phyloP scores from a whole-genome alignment of 2,797 vertebrate genomes.

The Manis pentadactyla region DNA sequence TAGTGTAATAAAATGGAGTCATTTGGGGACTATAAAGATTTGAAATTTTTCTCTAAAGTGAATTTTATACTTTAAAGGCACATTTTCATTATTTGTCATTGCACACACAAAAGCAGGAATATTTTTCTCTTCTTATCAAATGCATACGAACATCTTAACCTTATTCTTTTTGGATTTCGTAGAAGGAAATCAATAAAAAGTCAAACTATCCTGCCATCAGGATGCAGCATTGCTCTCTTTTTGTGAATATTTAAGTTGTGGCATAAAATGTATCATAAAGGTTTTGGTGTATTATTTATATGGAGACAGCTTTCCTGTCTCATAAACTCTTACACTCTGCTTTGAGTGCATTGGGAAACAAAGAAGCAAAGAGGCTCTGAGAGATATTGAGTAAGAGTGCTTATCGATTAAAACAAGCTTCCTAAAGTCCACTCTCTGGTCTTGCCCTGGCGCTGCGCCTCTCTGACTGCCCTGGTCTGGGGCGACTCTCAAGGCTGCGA shows the following conservation, averaged over 20 bases:
- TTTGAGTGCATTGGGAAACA: conserved; percentile 43
- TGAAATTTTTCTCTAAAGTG: conserved; percentile 9
- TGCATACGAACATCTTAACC: not conserved
- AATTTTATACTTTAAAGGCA: not conserved
- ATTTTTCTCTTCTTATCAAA: not conserved
- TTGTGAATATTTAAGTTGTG: conserved; percentile 83
- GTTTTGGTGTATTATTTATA: conserved; percentile 83
- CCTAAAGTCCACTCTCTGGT: not conserved
- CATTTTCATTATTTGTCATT: not conserved
- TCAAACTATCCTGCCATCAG: conserved; percentile 76
- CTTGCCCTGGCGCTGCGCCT: fast-evolving
- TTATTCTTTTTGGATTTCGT: conserved; percentile 69
- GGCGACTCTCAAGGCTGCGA: not conserved
- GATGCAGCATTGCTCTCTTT: conserved; percentile 75
- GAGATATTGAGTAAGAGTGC: conserved; percentile 52
- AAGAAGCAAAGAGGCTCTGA: not conserved
- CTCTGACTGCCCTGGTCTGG: not conserved
- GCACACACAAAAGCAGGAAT: not conserved
- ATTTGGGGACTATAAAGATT: not conserved
- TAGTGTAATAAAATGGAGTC: not conserved
- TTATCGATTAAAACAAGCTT: not conserved
- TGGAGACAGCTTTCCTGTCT: conserved; percentile 78
- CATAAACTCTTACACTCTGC: conserved; percentile 50
- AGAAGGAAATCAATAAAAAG: conserved; percentile 83
- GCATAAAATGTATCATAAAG: conserved; percentile 81